phyloP scores from a whole-genome alignment of 2,113 vertebrate genomes.

The Delphinapterus leucas region DNA sequence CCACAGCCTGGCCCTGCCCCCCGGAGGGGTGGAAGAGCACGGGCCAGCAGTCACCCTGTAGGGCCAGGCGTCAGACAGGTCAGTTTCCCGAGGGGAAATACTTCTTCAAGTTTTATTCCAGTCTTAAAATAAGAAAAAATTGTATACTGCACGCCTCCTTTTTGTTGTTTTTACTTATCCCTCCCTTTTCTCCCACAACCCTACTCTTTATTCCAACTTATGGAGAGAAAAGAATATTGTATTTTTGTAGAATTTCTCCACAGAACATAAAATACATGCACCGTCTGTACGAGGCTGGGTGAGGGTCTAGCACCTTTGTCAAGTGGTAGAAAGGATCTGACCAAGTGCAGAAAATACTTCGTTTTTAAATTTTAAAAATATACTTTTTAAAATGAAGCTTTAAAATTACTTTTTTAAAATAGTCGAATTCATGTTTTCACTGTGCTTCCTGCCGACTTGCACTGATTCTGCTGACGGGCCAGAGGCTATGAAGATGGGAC shows the following conservation, averaged over 20 bases:
- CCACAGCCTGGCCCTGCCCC: conserved; percentile 94
- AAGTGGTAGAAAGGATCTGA: not conserved
- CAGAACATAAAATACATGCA: not conserved
- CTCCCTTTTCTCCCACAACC: not conserved
- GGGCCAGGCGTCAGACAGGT: not conserved
- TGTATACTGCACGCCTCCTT: not conserved
- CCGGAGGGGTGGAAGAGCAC: conserved; percentile 94
- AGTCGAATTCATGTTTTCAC: fast-evolving
- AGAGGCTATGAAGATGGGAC: not conserved
- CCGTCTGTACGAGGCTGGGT: not conserved
- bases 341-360: not conserved
- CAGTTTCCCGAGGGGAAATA: not conserved
- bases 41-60: conserved; percentile 98
- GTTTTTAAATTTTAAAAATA: not conserved
- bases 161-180: not conserved
- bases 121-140: conserved; percentile 13
- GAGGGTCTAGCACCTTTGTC: not conserved
- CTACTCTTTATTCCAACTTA: not conserved
- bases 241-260: conserved; percentile 24
- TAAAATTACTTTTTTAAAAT: not conserved
- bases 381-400: conserved; percentile 19
- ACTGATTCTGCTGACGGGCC: not conserved
- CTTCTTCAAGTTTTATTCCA: not conserved
- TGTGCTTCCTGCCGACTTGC: not conserved
- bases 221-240: not conserved